Conservation (phyloP, 1,140 invertebrate genomes). For the Hylaeus anthracinus region DNA sequence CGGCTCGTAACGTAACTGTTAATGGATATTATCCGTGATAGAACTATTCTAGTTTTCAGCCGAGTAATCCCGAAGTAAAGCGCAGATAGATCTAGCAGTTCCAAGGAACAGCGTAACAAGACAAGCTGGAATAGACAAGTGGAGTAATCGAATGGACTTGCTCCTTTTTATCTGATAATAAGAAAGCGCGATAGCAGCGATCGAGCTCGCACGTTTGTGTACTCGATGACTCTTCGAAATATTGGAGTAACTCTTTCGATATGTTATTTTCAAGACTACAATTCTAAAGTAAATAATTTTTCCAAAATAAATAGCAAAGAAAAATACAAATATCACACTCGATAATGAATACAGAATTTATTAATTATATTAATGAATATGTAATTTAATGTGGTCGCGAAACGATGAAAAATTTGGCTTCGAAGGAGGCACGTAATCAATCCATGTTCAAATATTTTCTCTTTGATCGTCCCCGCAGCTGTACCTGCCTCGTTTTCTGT, state of each 20-base stretch:
- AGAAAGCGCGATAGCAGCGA: conserved; percentile 12
- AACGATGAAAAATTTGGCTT: background rate
- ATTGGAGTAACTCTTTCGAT: too few species aligned
- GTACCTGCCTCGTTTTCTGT: background rate
- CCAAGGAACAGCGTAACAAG: conserved; percentile 40
- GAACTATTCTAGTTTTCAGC: conserved; percentile 50
- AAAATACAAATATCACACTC: too few species aligned
- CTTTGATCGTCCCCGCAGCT: conserved; percentile 10
- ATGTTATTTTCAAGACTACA: too few species aligned
- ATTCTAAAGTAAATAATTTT: too few species aligned
- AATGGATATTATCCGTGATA: conserved; percentile 48
- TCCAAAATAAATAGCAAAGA: too few species aligned
- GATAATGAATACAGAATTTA: too few species aligned
- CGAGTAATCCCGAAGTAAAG: conserved; percentile 47
- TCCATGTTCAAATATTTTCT: conserved; percentile 17
- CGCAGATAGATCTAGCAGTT: conserved; percentile 48
- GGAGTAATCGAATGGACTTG: conserved; percentile 35
- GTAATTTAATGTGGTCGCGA: too few species aligned
- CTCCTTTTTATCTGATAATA: conserved; percentile 22
- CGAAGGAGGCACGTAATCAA: background rate
- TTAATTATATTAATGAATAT: too few species aligned
- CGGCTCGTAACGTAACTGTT: conserved; percentile 50
- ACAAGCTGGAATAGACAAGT: conserved; percentile 43
- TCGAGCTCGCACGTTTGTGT: background rate
- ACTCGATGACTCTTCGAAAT: background rate